Evolutionary conservation across 2,888 invertebrate genomes (phyloP).

Genomic region (Coelopa pilipes): DNA sequence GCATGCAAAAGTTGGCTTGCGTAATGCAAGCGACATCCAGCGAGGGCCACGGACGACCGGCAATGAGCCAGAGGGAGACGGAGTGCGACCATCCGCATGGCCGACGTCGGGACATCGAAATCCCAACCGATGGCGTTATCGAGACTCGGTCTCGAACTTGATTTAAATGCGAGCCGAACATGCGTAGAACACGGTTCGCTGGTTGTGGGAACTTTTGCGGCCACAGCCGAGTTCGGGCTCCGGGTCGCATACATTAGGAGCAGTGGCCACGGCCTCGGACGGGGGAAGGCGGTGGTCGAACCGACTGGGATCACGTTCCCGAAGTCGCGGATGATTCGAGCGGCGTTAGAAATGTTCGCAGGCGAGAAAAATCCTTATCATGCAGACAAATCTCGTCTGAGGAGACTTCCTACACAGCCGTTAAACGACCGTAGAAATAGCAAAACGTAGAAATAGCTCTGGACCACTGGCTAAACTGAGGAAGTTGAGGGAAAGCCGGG

Average conservation of each 20-base stretch:
- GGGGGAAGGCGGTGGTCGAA: background rate
- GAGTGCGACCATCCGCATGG: background rate
- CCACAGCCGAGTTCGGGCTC: background rate
- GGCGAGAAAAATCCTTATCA: too few relatives aligned
- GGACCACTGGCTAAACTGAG: too few relatives aligned
- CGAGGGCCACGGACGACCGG: background rate
- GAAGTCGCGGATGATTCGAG: too few relatives aligned
- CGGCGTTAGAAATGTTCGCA: too few relatives aligned
- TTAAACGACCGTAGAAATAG: too few relatives aligned
- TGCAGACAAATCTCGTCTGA: too few relatives aligned
- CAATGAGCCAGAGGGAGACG: too few relatives aligned
- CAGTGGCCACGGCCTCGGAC: background rate
- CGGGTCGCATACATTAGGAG: background rate
- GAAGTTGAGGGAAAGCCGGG: too few relatives aligned
- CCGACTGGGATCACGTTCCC: background rate
- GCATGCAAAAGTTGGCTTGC: constrained; percentile 1
- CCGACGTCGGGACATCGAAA: constrained; percentile 41
- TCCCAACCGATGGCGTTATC: constrained; percentile 48
- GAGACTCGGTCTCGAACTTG: constrained; percentile 20
- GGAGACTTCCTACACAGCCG: too few relatives aligned
- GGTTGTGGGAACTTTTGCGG: constrained; percentile 29
- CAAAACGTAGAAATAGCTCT: too few relatives aligned
- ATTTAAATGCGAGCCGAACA: constrained; percentile 28
- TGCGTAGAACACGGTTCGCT: constrained; percentile 41
- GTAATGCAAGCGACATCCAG: constrained; percentile 15